phyloP scores from a whole-genome alignment of 2,797 vertebrate genomes.

The Acrossocheilus fasciatus region DNA sequence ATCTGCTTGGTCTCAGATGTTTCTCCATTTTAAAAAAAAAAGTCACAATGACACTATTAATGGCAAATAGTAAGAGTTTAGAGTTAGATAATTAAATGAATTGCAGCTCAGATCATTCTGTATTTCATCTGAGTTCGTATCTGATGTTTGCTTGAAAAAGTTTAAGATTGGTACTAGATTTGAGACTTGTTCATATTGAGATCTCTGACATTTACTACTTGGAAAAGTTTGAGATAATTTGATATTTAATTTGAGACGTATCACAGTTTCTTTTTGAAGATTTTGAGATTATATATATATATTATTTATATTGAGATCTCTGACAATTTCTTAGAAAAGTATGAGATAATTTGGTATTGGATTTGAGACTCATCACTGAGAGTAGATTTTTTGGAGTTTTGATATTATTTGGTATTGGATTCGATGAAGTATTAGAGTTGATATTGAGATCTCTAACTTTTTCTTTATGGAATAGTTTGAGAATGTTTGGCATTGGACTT shows the following conservation, averaged over 20 bases:
- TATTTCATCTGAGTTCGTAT: not conserved
- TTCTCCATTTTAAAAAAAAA: not conserved
- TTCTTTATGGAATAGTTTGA: not conserved
- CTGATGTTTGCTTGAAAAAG: not conserved
- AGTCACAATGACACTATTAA: not conserved
- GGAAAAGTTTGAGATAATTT: not conserved
- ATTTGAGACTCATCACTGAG: too few relatives aligned
- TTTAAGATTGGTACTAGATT: not conserved
- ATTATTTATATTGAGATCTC: too few relatives aligned
- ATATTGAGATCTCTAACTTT: too few relatives aligned
- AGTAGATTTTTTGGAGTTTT: too few relatives aligned
- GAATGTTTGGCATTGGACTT: not conserved
- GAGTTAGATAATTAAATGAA: not conserved
- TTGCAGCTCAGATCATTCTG: not conserved
- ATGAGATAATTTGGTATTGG: too few relatives aligned
- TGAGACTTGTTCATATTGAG: not conserved
- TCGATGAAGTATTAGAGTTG: too few relatives aligned
- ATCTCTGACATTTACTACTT: not conserved
- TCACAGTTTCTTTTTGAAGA: too few relatives aligned
- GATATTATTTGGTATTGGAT: too few relatives aligned
- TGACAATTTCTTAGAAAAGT: too few relatives aligned
- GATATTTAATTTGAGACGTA: too few relatives aligned
- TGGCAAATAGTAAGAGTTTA: not conserved
- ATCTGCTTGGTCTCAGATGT: not conserved
- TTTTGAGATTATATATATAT: too few relatives aligned